Conservation (phyloP, 2,888 invertebrate species). For the Nyleta sp. region DNA sequence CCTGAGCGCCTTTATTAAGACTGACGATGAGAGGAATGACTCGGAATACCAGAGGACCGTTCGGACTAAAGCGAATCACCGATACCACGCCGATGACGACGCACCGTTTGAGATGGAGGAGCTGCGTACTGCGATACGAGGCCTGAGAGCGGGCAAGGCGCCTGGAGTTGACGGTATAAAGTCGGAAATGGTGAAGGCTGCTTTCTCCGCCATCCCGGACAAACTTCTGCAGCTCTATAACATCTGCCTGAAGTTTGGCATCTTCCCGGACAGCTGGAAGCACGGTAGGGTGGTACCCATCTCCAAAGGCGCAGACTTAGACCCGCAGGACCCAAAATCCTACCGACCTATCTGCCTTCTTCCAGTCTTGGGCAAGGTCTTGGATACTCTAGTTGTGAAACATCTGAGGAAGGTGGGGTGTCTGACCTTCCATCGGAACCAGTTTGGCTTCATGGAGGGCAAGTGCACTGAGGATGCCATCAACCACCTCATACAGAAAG, state of each 20-base stretch:
- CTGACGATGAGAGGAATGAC: too few species aligned
- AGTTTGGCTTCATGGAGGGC: constrained; percentile 13
- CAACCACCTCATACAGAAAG: not conserved
- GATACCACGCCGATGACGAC: not conserved
- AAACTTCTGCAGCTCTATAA: constrained; percentile 10
- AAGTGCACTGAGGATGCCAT: constrained; percentile 46
- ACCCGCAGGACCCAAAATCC: constrained; percentile 17
- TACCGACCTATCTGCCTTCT: constrained; percentile 60
- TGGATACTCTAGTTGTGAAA: constrained; percentile 38
- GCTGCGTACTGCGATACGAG: not conserved
- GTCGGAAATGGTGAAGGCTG: not conserved
- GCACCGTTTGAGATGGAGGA: not conserved
- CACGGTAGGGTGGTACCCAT: constrained; percentile 9
- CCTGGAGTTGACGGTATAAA: not conserved
- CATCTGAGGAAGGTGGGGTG: not conserved
- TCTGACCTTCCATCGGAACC: not conserved
- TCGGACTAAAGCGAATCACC: too few species aligned
- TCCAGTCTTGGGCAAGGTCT: constrained; percentile 32
- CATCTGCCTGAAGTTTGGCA: constrained; percentile 7
- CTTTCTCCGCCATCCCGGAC: not conserved
- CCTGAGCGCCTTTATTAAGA: too few species aligned
- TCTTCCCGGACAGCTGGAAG: constrained; percentile 47
- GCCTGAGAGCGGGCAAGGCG: constrained; percentile 2
- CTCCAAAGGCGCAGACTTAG: constrained; percentile 33
- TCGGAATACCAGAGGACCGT: too few species aligned